Evolutionary conservation across 2,797 vertebrate genomes (phyloP).

Genomic region (Labeo calbasu): DNA sequence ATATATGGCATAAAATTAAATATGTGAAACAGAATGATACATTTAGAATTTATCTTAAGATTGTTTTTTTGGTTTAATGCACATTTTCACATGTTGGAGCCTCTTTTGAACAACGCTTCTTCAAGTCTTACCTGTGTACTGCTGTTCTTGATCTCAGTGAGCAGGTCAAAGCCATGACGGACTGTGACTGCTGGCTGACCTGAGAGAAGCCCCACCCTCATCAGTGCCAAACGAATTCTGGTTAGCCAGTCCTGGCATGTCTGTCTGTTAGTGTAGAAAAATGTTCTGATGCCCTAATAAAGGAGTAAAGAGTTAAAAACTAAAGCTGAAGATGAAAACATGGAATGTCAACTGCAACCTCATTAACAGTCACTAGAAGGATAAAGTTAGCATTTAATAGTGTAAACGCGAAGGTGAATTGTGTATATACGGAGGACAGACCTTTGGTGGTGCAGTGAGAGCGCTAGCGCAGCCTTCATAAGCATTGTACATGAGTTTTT

Average conservation of each 20-base stretch:
- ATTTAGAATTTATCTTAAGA: not conserved
- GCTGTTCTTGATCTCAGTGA: slow-evolving; percentile 93
- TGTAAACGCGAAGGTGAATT: not conserved
- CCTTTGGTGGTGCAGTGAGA: slow-evolving; percentile 95
- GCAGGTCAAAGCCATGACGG: slow-evolving; percentile 95
- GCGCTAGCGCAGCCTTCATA: slow-evolving; percentile 98
- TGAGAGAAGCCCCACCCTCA: slow-evolving; percentile 94
- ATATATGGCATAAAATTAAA: not conserved
- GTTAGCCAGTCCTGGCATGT: slow-evolving; percentile 99
- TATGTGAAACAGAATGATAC: not conserved
- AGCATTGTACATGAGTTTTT: slow-evolving; percentile 99
- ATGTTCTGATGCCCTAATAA: slow-evolving; percentile 90
- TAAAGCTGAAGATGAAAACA: not conserved
- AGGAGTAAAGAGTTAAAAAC: not conserved
- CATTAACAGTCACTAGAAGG: not conserved
- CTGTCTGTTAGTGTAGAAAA: slow-evolving; percentile 98
- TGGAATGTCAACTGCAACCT: not conserved
- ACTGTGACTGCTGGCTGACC: slow-evolving; percentile 98
- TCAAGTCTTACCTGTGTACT: slow-evolving; percentile 82
- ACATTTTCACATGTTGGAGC: not conserved
- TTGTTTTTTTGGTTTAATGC: not conserved
- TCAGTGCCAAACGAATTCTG: slow-evolving; percentile 93
- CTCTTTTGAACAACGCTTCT: not conserved
- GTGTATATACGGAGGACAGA: slow-evolving; percentile 58
- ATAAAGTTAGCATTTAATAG: not conserved